A percentile compares a stretch with the other conserved stretches of the same genome.
Conservation (phyloP, 2,113 vertebrate genomes). For the human (Homo sapiens) region DNA sequence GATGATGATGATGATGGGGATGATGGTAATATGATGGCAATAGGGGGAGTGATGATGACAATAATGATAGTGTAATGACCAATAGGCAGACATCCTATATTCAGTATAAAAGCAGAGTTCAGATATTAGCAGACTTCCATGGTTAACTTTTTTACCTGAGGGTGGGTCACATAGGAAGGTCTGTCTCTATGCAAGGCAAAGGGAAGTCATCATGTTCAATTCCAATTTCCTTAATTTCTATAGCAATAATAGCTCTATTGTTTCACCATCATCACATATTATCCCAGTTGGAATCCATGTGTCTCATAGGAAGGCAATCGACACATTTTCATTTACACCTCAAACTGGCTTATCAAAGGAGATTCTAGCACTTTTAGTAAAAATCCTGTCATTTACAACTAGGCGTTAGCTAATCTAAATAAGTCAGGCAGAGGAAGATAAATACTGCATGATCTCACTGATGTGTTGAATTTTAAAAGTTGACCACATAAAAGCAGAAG, state of each 20-base stretch:
- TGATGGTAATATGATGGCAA: neutral
- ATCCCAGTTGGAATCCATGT: neutral
- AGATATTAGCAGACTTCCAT: no score
- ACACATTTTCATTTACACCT: no score
- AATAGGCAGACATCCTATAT: no score
- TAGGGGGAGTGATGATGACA: neutral
- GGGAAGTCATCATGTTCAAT: no score
- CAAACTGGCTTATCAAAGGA: no score
- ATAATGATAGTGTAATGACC: fast-evolving
- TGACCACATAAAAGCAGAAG: neutral
- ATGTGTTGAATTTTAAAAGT: neutral
- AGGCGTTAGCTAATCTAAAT: neutral
- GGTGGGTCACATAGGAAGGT: fast-evolving
- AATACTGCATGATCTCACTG: neutral
- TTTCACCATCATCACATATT: neutral
- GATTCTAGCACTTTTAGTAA: neutral
- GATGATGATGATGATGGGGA: no score
- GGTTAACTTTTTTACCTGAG: no score
- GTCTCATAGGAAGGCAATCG: neutral
- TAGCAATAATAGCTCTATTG: neutral
- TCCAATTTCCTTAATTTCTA: neutral
- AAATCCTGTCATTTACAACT: neutral
- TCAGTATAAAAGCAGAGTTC: neutral
- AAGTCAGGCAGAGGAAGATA: neutral
- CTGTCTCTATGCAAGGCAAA: no score